A percentile compares a stretch with the other conserved stretches of the same genome.
Evolutionary conservation across 1,140 invertebrate species (phyloP).

Genomic region (Rhyacophila brunnea): DNA sequence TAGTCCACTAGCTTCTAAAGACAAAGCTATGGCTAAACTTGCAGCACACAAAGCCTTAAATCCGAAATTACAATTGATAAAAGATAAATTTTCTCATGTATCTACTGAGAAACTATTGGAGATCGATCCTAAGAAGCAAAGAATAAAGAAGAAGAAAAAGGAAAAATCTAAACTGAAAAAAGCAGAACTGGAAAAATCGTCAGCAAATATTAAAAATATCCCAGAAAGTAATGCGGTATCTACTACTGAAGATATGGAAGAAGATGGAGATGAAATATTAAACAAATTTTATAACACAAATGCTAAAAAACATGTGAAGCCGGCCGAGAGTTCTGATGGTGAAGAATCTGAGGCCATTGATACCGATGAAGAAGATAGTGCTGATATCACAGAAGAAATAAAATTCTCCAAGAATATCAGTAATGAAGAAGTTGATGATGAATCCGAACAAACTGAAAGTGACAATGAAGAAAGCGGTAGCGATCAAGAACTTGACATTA

Average conservation of each 20-base stretch:
- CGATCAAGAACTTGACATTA: neutral
- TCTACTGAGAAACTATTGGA: constrained; percentile 27
- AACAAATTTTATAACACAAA: neutral
- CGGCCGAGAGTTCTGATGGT: neutral
- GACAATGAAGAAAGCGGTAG: constrained; percentile 2
- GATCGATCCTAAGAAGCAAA: constrained; percentile 20
- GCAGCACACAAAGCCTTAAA: constrained; percentile 21
- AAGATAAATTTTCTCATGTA: constrained; percentile 19
- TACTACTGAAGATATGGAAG: constrained; percentile 2
- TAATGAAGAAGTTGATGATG: constrained; percentile 8
- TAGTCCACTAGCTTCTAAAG: constrained; percentile 22
- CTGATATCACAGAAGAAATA: neutral
- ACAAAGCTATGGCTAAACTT: constrained; percentile 30
- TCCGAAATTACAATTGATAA: constrained; percentile 11
- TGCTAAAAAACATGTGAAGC: neutral
- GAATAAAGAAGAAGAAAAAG: constrained; percentile 25
- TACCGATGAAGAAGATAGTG: constrained; percentile 1
- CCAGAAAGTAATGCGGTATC: neutral
- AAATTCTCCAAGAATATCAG: neutral
- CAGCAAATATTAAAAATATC: neutral
- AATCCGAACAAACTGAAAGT: constrained; percentile 2
- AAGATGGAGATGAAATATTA: neutral
- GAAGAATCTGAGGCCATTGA: neutral
- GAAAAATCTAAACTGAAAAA: constrained; percentile 14
- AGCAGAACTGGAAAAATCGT: neutral